Base-by-base conservation (phyloP, 1,140 invertebrate genomes). In the Macrobrachium rosenbergii region DNA sequence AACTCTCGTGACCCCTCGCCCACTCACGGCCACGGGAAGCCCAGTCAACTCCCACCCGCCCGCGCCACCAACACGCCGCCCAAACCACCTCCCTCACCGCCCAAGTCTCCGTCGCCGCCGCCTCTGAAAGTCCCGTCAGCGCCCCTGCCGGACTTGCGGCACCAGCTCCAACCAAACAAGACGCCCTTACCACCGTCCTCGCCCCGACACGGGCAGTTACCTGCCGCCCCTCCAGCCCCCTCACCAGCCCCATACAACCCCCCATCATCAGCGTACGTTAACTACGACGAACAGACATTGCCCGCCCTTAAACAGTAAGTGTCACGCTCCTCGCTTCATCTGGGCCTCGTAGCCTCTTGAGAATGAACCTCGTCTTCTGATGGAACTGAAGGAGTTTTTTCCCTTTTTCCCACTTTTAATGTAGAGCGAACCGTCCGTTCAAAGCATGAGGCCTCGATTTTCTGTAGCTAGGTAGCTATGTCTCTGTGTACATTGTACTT, bases 281-380 rank as follows among this genome's bases (percentile, higher is more conserved):
- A 96, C 64, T 97, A 97, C 91, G 97, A 97, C 91, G 96, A 98
- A 90, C 93, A 96, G 86, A 94, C 95, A 0, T 93, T 97, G 88
- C 96, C 96, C 45, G 95, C 96, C 37, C 92, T 96, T 12, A 94
- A 96, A 91, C 95, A 96, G 95, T 96, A 93, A 94, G 94, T 93
- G 69, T 88, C 63, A 8, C 52, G 2, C 12, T 52, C 8, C 52
- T 52, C 7, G 52, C 2, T 52, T 52, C 52, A 5, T 10, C 52
- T 52, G 2, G 52, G 52, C 52, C 6, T 52, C 52, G 52, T 52
- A 12, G 7, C 52, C 52, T 52, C 12, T 52, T 52, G 28, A 8
- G 7, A 52, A 52, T 52, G 52, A 52, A 0, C 52, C 52, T 8
- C 12, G 52, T 2, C 52, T 2, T 52, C 8, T 52, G 2, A 10